Base-by-base conservation (phyloP, 2,113 vertebrate genomes). In the Nesogale talazaci region DNA sequence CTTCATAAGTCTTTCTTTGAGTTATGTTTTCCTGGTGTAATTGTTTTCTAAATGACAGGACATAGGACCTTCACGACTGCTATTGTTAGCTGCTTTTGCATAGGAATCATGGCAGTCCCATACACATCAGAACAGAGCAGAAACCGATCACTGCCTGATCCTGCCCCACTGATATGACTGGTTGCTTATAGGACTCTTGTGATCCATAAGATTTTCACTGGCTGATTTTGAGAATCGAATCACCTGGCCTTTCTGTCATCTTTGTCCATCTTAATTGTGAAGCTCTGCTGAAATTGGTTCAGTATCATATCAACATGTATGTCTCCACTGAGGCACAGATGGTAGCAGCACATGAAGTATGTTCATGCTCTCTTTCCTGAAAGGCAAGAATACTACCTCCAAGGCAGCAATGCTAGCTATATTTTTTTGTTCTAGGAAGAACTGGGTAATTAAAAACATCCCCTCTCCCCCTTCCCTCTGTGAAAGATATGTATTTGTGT, bases 391-490 rank as follows among this genome's bases (percentile, higher is more conserved):
- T 72, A 36, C 70, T 72, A 23, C n/a, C 70, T 10, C 4, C 36
- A 27, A 72, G 7, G 19, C 34, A 7, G 16, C 34, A 36, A 20
- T 79, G 11, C 63, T 76, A 25, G n/a, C 29, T 74, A 92, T 74
- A 81, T 34, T 25, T 88, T 74, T 76, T 25, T 89, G 57, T 65
- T 59, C 5, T 93, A 61, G 38, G 31, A 92, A 75, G 36, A 90
- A 81, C 17, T 63, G 11, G 57, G 16, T 42, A 74, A 40, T 78
- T 92, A 15, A 59, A 25, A 5, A 15, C n/a, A 27, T 89, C 65
- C 3, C 15, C 9, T 23, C 1, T 4, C 15, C 12, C 23, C 1
- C 61, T 63, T 52, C 63, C 46, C 10, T 90, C 76, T 59, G 0
- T 46, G 67, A 96, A 16, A 79, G 19, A 14, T n/a, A 42, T 95